phyloP scores from a whole-genome alignment of 2,113 vertebrate genomes.

The Lontra canadensis region DNA sequence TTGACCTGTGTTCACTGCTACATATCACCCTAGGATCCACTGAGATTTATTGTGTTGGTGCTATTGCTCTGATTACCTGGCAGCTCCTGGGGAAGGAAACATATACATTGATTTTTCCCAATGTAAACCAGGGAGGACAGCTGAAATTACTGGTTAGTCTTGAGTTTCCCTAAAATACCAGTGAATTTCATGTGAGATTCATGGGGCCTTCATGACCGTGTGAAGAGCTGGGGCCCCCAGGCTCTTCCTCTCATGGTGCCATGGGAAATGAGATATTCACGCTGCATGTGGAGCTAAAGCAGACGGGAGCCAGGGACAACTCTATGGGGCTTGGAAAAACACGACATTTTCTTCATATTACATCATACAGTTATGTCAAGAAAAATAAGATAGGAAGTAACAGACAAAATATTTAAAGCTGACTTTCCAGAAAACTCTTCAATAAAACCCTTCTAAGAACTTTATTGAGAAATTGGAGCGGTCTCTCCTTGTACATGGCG shows the following conservation, averaged over 20 bases:
- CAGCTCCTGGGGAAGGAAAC: background rate
- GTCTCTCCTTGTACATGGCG: fast-evolving
- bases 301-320: background rate
- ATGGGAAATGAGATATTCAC: background rate
- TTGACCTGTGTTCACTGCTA: background rate
- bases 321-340: background rate
- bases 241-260: background rate
- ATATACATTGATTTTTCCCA: background rate
- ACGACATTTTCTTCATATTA: background rate
- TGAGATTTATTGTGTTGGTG: background rate
- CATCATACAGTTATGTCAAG: background rate
- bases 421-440: background rate
- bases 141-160: background rate
- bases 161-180: background rate
- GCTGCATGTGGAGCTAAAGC: fast-evolving
- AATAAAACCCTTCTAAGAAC: background rate
- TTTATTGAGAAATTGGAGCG: background rate
- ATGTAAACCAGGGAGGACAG: background rate
- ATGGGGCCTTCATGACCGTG: background rate
- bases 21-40: background rate
- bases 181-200: background rate
- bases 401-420: background rate
- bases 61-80: background rate
- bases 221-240: background rate
- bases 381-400: background rate